Evolutionary conservation across 2,797 vertebrate genomes (phyloP), one percentile per base, ranked within the genome.

Genomic region (Lates japonicus): DNA sequence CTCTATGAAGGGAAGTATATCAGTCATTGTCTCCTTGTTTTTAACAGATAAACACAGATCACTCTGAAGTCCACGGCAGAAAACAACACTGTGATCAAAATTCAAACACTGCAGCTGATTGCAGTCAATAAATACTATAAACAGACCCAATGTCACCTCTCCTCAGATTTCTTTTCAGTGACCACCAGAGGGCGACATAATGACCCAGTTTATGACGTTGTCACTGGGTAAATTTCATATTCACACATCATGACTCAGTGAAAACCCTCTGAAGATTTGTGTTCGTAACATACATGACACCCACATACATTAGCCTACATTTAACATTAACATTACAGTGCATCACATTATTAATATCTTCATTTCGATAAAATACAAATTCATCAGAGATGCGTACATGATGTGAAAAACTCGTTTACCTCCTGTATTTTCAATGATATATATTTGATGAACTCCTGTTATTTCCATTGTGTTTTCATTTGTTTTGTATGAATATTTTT

Each of bases 151-250:
- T 25, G 22, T 68, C 11, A 7, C 31, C 8, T 25, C 5, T 25
- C 4, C 1, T 6, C 0, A 33, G 7, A 1, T 42, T 13, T 35
- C 4, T 17, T 29, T 29, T 7, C 5, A 44, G 16, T 2, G 7
- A 59, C 76, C 87, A 76, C 46, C 73, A 84, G 85, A 58, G 65
- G 75, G 75, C 57, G 66, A 76, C 64, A 76, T 17, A 42, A 25
- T 19, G 19, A 11, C 7, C n/a, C 35, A 31, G 10, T 60, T 60
- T 12, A 22, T 44, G 62, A 37, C 25, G 2, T 19, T 63, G 7
- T 72, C 55, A 49, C 59, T 29, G 31, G 37, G 49, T 33, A 42
- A 70, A 42, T 59, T 48, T 73, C 25, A 75, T 60, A 64, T 52
- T 72, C 25, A 44, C 42, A 67, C 54, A 57, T 58, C 37, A 74